Evolutionary conservation across 2,888 invertebrate genomes (phyloP).

Genomic region (Entomobrya multifasciata): DNA sequence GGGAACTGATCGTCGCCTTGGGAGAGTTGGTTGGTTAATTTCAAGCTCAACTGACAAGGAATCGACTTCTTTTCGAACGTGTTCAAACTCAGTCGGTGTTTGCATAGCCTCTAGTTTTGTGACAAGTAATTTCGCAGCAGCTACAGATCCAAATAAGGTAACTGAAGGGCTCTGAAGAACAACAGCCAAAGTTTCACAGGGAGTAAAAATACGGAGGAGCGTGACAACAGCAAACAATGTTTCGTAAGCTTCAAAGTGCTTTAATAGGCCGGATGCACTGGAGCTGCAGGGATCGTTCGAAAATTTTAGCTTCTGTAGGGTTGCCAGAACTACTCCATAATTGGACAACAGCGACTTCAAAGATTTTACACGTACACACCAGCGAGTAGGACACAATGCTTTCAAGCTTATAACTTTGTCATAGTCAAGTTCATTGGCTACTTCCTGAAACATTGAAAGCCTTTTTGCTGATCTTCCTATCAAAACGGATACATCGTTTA

Average conservation of each 20-base stretch:
- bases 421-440: not conserved
- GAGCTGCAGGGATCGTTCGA: not conserved
- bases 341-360: not conserved
- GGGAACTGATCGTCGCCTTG: too few species aligned
- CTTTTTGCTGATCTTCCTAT: not conserved
- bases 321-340: not conserved
- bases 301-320: not conserved
- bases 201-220: too few species aligned
- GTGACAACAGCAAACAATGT: too few species aligned
- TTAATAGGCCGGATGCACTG: not conserved
- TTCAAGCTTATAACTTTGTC: not conserved
- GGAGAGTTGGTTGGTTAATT: too few species aligned
- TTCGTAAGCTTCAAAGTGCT: not conserved
- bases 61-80: too few species aligned
- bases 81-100: too few species aligned
- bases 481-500: not conserved
- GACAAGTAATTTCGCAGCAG: too few species aligned
- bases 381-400: not conserved
- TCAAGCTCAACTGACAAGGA: too few species aligned
- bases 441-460: not conserved
- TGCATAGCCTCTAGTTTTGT: too few species aligned
- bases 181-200: too few species aligned
- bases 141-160: too few species aligned
- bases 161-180: too few species aligned
- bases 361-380: not conserved